These are phyloP conservation scores for Chromis chromis DNA, from an alignment of 2,797 vertebrate species.

Conservation along the genomic window DNA sequence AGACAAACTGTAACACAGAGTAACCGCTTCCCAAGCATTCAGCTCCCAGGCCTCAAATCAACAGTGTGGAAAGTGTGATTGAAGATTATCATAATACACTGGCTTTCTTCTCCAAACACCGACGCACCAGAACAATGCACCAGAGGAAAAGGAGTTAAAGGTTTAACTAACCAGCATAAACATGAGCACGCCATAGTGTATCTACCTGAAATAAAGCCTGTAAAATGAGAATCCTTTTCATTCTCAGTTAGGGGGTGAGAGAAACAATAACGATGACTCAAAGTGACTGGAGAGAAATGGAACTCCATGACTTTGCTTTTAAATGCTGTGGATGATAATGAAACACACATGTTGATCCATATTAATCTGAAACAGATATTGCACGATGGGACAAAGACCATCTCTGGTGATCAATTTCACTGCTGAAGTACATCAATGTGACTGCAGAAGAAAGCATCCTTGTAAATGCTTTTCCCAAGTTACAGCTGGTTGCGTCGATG, in stretches of 20 bases:
- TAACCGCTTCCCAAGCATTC: slow-evolving; percentile 57
- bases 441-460: slow-evolving; percentile 22
- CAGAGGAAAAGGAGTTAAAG: slow-evolving; percentile 42
- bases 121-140: slow-evolving; percentile 50
- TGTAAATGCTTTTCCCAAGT: slow-evolving; percentile 17
- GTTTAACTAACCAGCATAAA: slow-evolving; percentile 41
- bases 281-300: slow-evolving; percentile 34
- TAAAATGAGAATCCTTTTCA: slow-evolving; percentile 15
- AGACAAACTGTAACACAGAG: slow-evolving; percentile 64
- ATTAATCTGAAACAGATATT: slow-evolving; percentile 54
- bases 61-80: slow-evolving; percentile 56
- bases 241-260: slow-evolving; percentile 10
- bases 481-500: slow-evolving; percentile 11
- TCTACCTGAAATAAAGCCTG: slow-evolving; percentile 28
- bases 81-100: slow-evolving; percentile 69
- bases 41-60: slow-evolving; percentile 60
- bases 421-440: slow-evolving; percentile 27
- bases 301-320: slow-evolving; percentile 33
- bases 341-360: slow-evolving; percentile 37
- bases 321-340: slow-evolving; percentile 41
- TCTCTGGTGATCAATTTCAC: slow-evolving; percentile 21
- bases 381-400: slow-evolving; percentile 22
- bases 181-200: slow-evolving; percentile 1
- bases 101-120: slow-evolving; percentile 62
- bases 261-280: slow-evolving; percentile 44